Percentiles rank a stretch among this genome's conserved stretches.
Conservation (phyloP, 1,140 invertebrate genomes). For the Berghia stephanieae region DNA sequence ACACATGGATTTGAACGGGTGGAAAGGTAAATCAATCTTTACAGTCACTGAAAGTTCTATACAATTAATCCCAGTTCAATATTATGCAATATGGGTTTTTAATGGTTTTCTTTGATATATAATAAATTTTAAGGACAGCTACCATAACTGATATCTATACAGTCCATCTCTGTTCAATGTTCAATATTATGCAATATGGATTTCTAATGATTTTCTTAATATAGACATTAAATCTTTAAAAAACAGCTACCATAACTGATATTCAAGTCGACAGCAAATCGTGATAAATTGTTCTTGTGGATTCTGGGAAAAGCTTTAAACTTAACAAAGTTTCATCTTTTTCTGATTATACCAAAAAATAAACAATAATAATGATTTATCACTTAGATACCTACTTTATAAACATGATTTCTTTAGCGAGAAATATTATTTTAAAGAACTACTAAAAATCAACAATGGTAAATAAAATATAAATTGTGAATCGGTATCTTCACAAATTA, state of each 20-base stretch:
- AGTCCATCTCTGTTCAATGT: background rate
- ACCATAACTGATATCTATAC: background rate
- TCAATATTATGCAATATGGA: no score
- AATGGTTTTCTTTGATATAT: background rate
- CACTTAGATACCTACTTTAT: background rate
- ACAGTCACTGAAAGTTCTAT: no score
- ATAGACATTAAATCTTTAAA: background rate
- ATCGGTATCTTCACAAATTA: background rate
- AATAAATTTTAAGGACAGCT: background rate
- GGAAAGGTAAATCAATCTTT: no score
- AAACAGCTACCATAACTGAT: background rate
- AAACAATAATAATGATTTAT: background rate
- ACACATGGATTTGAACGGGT: no score
- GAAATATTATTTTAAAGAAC: background rate
- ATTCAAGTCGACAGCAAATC: background rate
- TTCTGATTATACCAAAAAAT: background rate
- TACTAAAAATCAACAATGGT: background rate
- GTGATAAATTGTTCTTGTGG: no score
- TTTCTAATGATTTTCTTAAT: no score
- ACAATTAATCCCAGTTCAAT: no score
- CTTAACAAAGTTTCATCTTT: background rate
- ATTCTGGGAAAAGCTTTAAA: background rate
- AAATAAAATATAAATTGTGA: background rate
- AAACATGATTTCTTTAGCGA: background rate
- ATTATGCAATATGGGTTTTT: background rate